phyloP scores from a whole-genome alignment of 2,888 invertebrate species.

The Brachypalpus laphriformis region DNA sequence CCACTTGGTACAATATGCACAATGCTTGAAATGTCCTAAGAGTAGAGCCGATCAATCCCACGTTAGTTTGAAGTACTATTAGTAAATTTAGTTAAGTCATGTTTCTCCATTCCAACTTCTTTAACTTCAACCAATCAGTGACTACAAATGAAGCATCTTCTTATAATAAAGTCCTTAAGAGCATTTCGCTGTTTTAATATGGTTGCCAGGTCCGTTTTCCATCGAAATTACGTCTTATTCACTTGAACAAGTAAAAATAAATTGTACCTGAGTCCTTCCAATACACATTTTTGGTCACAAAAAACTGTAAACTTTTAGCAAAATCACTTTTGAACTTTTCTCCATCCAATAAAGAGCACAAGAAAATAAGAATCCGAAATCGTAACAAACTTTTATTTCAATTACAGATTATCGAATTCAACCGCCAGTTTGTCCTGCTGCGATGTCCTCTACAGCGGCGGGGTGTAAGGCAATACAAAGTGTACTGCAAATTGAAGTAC shows the following conservation, averaged over 20 bases:
- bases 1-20: no score
- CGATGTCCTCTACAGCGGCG: background rate
- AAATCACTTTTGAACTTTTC: constrained; percentile 58
- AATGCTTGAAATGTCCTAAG: no score
- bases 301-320: constrained; percentile 35
- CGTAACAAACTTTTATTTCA: constrained; percentile 64
- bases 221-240: constrained; percentile 39
- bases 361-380: constrained; percentile 11
- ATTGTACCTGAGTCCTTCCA: constrained; percentile 50
- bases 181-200: constrained; percentile 11
- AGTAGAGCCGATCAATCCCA: no score
- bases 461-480: constrained; percentile 33
- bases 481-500: constrained; percentile 59
- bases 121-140: background rate
- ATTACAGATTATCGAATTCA: constrained; percentile 68
- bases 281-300: background rate
- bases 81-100: background rate
- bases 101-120: background rate
- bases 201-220: background rate
- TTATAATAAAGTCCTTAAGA: background rate
- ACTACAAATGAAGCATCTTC: background rate
- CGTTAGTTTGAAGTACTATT: no score
- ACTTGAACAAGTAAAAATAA: constrained; percentile 49
- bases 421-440: constrained; percentile 40
- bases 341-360: background rate